These are phyloP conservation scores for Elysia chlorotica DNA, from an alignment of 1,140 invertebrate species.

Conservation along the genomic window DNA sequence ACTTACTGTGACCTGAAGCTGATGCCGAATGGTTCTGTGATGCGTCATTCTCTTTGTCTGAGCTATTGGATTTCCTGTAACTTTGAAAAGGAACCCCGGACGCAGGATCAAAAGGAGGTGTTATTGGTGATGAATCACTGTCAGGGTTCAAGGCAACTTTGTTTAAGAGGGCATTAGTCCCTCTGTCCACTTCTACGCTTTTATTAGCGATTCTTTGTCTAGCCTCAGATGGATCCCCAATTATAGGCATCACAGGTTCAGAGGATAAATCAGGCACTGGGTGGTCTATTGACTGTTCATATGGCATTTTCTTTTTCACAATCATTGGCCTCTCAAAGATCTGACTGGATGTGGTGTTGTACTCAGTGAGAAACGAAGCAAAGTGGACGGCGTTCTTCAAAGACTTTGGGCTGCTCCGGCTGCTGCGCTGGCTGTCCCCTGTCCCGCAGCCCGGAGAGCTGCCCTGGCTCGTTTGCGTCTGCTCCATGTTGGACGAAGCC, in stretches of 20 bases:
- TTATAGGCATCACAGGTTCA: not conserved
- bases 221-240: constrained; percentile 1
- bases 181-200: too few species aligned
- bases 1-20: not conserved
- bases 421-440: constrained; percentile 26
- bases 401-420: constrained; percentile 49
- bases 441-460: constrained; percentile 18
- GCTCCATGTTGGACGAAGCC: constrained; percentile 3
- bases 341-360: constrained; percentile 22
- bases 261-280: not conserved
- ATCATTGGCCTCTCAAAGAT: constrained; percentile 19
- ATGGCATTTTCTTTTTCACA: constrained; percentile 27
- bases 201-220: not conserved
- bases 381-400: constrained; percentile 53
- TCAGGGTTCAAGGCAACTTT: constrained; percentile 45
- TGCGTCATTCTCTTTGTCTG: constrained; percentile 52
- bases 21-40: constrained; percentile 3
- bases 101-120: constrained; percentile 28
- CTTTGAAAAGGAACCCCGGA: constrained; percentile 35
- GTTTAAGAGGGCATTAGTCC: constrained; percentile 30
- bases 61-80: constrained; percentile 30
- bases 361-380: constrained; percentile 31
- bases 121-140: constrained; percentile 31
- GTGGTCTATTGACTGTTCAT: not conserved
- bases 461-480: not conserved